Base-by-base conservation (phyloP, 2,888 invertebrate species). In the Mylabris sibirica region DNA sequence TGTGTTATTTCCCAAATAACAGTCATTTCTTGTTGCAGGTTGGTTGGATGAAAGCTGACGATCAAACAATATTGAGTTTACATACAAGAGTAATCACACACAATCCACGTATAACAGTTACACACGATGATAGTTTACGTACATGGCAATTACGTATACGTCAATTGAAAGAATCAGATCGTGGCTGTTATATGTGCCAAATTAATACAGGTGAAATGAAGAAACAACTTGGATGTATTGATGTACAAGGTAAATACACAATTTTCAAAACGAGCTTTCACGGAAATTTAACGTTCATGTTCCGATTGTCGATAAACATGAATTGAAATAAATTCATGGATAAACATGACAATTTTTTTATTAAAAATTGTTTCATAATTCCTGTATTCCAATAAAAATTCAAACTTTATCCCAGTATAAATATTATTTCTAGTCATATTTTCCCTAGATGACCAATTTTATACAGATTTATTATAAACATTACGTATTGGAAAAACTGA, bases 161-260 rank as follows among this genome's bases (percentile, higher is more conserved):
- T 60, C 91, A 91, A 64, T 86, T 93, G 74, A 90, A 90, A 84
- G 92, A 92, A 74, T 88, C 90, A 64, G 93, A 93, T 82, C 88
- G 91, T 69, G 93, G 92, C 9, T 93, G 92, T 79, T 93, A 93
- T 84, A 92, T 93, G 92, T 93, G 93, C 81, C 93, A 93, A 85
- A 91, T 93, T 75, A 93, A 93, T 83, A 93, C 93, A 3, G 90
- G 87, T 72, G 89, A 90, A 67, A 93, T 93, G 92, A 91, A 91
- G 85, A 93, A 91, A 78, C 91, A 92, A 83, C 87, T 91, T 66
- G 93, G 93, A 65, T 93, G 93, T 82, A 89, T 93, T 65, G 92
- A 93, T 85, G 93, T 93, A 26, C 88, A 92, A 82, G 92, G 93
- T 93, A 84, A 87, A 88, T 82, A 14, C 1, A 6, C 2, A 44